Percentiles rank a stretch among this genome's conserved stretches.
These are phyloP conservation scores for Chesias legatella DNA, from an alignment of 2,888 invertebrate genomes.

Conservation along the genomic window DNA sequence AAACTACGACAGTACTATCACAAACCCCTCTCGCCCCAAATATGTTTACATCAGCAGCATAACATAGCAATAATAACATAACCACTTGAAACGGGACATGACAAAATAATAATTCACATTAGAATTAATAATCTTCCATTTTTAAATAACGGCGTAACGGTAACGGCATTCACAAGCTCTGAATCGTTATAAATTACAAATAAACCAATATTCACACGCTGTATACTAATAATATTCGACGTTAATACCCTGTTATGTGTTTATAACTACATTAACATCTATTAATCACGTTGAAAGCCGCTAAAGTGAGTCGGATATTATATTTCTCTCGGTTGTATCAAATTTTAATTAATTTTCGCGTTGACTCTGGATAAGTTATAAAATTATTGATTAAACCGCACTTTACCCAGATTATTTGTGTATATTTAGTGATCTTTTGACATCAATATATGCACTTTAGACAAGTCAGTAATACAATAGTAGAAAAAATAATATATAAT, in stretches of 20 bases:
- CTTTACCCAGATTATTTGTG: too few species aligned
- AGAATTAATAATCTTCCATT: constrained; percentile 5
- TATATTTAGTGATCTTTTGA: too few species aligned
- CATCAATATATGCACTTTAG: too few species aligned
- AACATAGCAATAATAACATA: too few species aligned
- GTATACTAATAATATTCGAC: constrained; percentile 51
- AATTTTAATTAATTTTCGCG: too few species aligned
- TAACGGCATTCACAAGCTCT: constrained; percentile 5
- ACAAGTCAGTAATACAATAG: too few species aligned
- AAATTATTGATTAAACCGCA: too few species aligned
- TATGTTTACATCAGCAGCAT: too few species aligned
- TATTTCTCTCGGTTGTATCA: constrained; percentile 8
- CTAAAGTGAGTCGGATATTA: constrained; percentile 45
- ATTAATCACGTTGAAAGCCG: constrained; percentile 56
- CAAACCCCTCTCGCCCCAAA: too few species aligned
- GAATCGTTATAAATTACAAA: constrained; percentile 15
- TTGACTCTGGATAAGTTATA: too few species aligned
- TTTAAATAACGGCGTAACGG: constrained; percentile 11
- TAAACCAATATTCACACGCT: constrained; percentile 39
- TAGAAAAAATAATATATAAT: too few species aligned
- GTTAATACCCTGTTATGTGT: constrained; percentile 48
- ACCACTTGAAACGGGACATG: background rate
- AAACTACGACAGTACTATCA: too few species aligned
- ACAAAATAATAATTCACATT: constrained; percentile 8
- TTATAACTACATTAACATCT: constrained; percentile 55